These are phyloP conservation scores for Pagetopsis macropterus DNA, from an alignment of 2,797 vertebrate genomes.

Conservation along the genomic window DNA sequence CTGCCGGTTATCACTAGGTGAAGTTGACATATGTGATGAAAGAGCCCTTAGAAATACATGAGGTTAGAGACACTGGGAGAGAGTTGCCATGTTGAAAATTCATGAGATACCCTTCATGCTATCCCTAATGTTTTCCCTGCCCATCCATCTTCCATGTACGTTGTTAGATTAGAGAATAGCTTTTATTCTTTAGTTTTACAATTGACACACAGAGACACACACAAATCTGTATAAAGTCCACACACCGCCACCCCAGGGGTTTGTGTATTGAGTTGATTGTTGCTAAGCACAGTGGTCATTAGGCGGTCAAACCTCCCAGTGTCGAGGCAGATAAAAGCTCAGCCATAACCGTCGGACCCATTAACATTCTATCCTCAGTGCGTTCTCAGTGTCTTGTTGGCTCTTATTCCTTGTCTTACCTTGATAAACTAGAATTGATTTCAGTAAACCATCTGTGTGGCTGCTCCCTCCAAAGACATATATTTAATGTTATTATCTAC, in stretches of 20 bases:
- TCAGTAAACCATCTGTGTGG: conserved; percentile 22
- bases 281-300: conserved; percentile 50
- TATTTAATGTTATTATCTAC: conserved; percentile 7
- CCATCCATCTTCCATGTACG: conserved; percentile 39
- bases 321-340: conserved; percentile 35
- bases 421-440: conserved; percentile 42
- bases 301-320: conserved; percentile 43
- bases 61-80: conserved; percentile 43
- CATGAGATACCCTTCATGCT: conserved; percentile 50
- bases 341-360: conserved; percentile 29
- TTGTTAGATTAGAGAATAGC: conserved; percentile 40
- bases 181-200: conserved; percentile 34
- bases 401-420: conserved; percentile 41
- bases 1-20: conserved; percentile 43
- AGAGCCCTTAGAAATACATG: conserved; percentile 59
- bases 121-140: conserved; percentile 55
- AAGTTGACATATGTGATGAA: conserved; percentile 59
- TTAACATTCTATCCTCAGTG: conserved; percentile 40
- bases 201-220: neutral
- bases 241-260: conserved; percentile 2
- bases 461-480: conserved; percentile 13
- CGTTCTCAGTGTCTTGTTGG: conserved; percentile 28
- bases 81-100: conserved; percentile 62
- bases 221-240: conserved; percentile 7
- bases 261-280: conserved; percentile 49